These are phyloP conservation scores for Euphonia xanthogaster DNA, from an alignment of 2,797 vertebrate species.

Conservation along the genomic window DNA sequence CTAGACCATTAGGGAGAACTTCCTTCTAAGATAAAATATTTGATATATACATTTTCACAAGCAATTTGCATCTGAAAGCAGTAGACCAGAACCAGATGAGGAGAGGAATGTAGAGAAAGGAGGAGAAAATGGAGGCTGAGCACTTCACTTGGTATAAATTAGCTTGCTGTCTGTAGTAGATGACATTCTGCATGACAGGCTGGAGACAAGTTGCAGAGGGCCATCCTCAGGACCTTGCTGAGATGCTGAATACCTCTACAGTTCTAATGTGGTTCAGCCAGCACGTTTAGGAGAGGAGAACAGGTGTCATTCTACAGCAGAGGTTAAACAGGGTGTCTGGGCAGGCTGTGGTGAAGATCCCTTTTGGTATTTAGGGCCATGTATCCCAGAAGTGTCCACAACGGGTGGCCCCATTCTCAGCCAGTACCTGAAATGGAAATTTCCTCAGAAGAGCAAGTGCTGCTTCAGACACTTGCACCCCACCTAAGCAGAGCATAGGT, in stretches of 20 bases:
- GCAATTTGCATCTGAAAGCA: neutral
- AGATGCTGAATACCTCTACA: neutral
- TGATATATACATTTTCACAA: neutral
- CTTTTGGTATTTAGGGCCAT: neutral
- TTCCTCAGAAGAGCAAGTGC: neutral
- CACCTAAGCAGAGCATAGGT: neutral
- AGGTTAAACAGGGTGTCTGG: neutral
- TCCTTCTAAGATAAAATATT: neutral
- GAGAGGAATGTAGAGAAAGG: neutral
- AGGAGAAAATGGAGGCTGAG: neutral
- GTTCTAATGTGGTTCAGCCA: neutral
- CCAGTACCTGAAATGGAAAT: neutral
- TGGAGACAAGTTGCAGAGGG: neutral
- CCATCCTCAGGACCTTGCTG: neutral
- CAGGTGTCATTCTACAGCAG: neutral
- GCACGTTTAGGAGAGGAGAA: neutral
- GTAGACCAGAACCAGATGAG: neutral
- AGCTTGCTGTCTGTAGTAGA: neutral
- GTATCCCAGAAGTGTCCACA: neutral
- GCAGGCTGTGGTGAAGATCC: neutral
- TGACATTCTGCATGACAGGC: neutral
- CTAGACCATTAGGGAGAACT: neutral
- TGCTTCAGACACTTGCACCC: neutral
- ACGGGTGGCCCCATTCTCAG: fast-evolving
- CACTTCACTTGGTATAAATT: neutral